Conservation (phyloP, 2,797 vertebrate species). For the Sciurus carolinensis region DNA sequence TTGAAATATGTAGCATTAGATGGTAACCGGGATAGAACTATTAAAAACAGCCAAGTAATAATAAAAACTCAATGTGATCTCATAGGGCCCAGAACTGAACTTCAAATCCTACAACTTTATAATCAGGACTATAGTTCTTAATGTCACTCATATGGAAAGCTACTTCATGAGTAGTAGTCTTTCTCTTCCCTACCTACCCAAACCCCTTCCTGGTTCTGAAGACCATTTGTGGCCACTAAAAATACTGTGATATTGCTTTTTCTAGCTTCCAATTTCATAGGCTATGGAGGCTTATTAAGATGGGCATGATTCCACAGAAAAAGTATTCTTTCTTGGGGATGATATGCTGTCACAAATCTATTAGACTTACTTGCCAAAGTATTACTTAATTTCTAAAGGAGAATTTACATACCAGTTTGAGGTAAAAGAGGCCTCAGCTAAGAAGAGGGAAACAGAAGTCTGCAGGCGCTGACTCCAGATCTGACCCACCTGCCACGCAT, state of each 20-base stretch:
- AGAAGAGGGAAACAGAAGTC: background rate
- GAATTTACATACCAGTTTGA: conserved; percentile 53
- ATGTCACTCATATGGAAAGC: conserved; percentile 23
- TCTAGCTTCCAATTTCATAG: conserved; percentile 63
- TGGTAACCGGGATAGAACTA: background rate
- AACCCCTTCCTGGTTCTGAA: conserved; percentile 17
- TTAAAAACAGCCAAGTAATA: conserved; percentile 22
- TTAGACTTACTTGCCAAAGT: conserved; percentile 32
- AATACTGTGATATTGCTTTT: conserved; percentile 57
- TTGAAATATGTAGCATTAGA: conserved; percentile 41
- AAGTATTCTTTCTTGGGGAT: background rate
- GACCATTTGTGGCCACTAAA: conserved; percentile 34
- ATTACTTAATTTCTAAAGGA: conserved; percentile 67
- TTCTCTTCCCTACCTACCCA: background rate
- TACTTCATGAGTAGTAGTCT: conserved; percentile 48
- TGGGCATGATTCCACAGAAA: conserved; percentile 40
- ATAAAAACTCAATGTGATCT: conserved; percentile 59
- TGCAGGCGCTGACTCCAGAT: background rate
- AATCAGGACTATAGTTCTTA: background rate
- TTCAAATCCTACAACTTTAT: conserved; percentile 51
- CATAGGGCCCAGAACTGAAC: background rate
- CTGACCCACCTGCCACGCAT: background rate
- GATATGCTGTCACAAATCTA: background rate
- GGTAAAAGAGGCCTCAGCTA: background rate
- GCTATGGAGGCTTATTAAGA: conserved; percentile 51